A percentile compares a stretch with the other conserved stretches of the same genome.
These are phyloP conservation scores for Menura novaehollandiae DNA, from an alignment of 2,113 vertebrate species.

Conservation along the genomic window DNA sequence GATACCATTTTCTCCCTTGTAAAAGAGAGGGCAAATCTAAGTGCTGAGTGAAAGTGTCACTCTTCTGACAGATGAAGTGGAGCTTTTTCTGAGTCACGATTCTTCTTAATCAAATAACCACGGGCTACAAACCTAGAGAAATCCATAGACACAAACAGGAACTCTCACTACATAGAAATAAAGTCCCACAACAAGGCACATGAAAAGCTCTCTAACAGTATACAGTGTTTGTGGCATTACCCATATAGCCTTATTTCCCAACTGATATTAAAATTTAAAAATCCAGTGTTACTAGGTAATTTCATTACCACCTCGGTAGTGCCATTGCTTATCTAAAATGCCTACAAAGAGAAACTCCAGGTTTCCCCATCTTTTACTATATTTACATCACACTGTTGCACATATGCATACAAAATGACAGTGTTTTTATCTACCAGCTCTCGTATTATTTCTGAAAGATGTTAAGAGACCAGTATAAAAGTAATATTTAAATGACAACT, in stretches of 20 bases:
- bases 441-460: neutral
- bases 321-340: neutral
- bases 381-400: neutral
- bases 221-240: neutral
- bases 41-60: neutral
- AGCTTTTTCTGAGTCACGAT: neutral
- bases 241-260: neutral
- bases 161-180: neutral
- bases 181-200: neutral
- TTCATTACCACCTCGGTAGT: neutral
- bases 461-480: neutral
- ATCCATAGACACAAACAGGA: neutral
- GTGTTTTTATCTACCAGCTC: neutral
- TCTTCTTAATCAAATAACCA: neutral
- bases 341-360: neutral
- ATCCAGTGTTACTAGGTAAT: neutral
- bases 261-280: neutral
- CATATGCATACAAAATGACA: neutral
- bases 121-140: neutral
- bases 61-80: neutral
- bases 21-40: neutral
- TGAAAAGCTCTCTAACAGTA: neutral
- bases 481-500: neutral
- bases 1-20: neutral
- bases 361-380: neutral